Evolutionary conservation across 2,113 vertebrate species (phyloP), one percentile per base, ranked within the genome.

Genomic region (Colinus virginianus): DNA sequence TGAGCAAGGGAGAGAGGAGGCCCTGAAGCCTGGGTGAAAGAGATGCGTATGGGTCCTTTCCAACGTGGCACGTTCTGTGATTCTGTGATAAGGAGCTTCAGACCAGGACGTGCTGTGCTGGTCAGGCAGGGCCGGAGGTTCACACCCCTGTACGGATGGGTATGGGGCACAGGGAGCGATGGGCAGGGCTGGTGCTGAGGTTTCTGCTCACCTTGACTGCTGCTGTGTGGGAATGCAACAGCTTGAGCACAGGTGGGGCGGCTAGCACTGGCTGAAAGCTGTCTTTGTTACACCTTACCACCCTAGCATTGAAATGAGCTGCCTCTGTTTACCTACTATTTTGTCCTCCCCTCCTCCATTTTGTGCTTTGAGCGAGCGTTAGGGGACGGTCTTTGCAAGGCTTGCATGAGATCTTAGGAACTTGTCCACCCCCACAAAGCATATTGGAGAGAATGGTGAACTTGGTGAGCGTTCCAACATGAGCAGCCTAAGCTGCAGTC

Each of bases 41-140:
- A 40, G 40, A 40, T 40, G 40, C 6, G 26, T 55, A 28, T 55
- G 53, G 53, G 30, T 32, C 30, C 53, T 30, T 56, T 56, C 28
- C 53, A 32, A 32, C 17, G 2, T 28, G 28, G 28, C 16, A 32
- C 18, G 6, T 55, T 55, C 53, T 32, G 6, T 32, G 28, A 56
- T 56, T 56, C 17, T 56, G 30, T 56, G 53, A 56, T 4, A 15
- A 34, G 66, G 53, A 36, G n/a, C 42, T 71, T 36, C 53, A 68
- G 84, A 13, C 2, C 6, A 1, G 4, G 6, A 55, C 8, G 9
- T 20, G 46, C 51, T 30, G 55, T 36, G 28, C 0, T 64, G 42
- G 63, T 28, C 1, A 1, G 26, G 49, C 20, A 17, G 53, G 28
- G 53, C n/a, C n/a, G 19, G 3, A 36, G 10, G 30, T 20, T 59